A percentile compares a stretch with the other conserved stretches of the same genome.
Conservation (phyloP, 2,888 invertebrate species). For the Philopedon plagiatum region DNA sequence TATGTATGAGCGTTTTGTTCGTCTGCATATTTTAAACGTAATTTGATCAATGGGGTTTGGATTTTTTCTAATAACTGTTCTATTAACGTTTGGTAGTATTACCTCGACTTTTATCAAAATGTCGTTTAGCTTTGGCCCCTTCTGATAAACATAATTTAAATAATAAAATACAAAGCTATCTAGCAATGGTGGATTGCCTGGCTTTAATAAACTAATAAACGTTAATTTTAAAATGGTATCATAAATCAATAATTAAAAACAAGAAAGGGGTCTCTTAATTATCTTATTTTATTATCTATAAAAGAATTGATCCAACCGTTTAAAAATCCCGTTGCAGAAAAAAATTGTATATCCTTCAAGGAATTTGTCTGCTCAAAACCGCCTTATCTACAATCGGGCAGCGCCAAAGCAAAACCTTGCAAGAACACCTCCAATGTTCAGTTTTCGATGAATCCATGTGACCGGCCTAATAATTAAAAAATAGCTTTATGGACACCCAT, state of each 20-base stretch:
- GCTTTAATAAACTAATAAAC: background rate
- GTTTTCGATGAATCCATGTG: slow-evolving; percentile 38
- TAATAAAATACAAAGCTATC: background rate
- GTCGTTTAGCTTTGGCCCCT: too few species aligned
- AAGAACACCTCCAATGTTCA: slow-evolving; percentile 37
- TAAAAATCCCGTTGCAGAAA: slow-evolving; percentile 16
- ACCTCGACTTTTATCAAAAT: too few species aligned
- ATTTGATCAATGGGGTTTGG: too few species aligned
- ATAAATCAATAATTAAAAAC: slow-evolving; percentile 18
- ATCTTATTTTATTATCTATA: slow-evolving; percentile 21
- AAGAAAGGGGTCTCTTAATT: slow-evolving; percentile 15
- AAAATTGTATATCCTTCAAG: slow-evolving; percentile 22
- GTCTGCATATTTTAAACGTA: too few species aligned
- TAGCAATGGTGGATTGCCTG: background rate
- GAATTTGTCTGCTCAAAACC: slow-evolving; percentile 19
- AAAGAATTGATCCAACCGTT: slow-evolving; percentile 22
- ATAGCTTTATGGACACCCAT: slow-evolving; percentile 43
- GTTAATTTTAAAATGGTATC: slow-evolving; percentile 5
- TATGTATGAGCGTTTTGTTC: too few species aligned
- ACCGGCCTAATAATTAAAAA: slow-evolving; percentile 49
- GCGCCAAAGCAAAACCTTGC: slow-evolving; percentile 25
- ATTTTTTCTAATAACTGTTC: too few species aligned
- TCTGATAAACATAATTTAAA: too few species aligned
- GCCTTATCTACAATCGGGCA: slow-evolving; percentile 31
- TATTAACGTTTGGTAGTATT: too few species aligned